Evolutionary conservation across 2,113 vertebrate genomes (phyloP).

Genomic region (Pandion haliaetus): DNA sequence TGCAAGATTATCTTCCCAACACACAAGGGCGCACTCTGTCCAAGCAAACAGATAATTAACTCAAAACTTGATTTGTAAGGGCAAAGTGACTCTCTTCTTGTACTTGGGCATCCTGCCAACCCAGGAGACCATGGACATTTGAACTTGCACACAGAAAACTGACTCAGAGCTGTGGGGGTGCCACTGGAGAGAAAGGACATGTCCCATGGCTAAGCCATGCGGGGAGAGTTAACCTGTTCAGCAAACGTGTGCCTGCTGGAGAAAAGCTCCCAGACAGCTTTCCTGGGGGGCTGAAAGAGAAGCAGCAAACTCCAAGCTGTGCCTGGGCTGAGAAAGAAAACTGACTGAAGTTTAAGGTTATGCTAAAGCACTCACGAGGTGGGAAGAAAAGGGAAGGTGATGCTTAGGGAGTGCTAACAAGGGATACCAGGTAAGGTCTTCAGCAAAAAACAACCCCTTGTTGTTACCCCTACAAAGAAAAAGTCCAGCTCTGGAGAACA

Average conservation of each 20-base stretch:
- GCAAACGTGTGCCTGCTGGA: neutral
- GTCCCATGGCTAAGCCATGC: rapidly evolving
- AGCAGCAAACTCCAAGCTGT: neutral
- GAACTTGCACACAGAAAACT: neutral
- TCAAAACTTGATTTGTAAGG: constrained; percentile 32
- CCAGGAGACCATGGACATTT: neutral
- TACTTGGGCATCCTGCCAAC: neutral
- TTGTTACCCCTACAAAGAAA: neutral
- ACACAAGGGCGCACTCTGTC: neutral
- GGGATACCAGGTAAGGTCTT: neutral
- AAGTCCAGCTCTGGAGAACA: neutral
- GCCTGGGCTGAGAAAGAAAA: neutral
- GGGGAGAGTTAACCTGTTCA: neutral
- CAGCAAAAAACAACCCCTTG: neutral
- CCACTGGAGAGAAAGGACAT: neutral
- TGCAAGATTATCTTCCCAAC: neutral
- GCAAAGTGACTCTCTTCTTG: constrained; percentile 25
- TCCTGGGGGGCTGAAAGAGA: neutral
- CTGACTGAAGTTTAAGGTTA: neutral
- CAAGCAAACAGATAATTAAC: constrained; percentile 48
- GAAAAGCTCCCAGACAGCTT: neutral
- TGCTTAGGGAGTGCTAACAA: neutral
- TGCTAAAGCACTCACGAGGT: neutral
- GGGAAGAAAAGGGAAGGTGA: neutral
- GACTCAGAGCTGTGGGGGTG: neutral